Conservation (phyloP, 2,113 vertebrate species). For the Myiagra hebetior region DNA sequence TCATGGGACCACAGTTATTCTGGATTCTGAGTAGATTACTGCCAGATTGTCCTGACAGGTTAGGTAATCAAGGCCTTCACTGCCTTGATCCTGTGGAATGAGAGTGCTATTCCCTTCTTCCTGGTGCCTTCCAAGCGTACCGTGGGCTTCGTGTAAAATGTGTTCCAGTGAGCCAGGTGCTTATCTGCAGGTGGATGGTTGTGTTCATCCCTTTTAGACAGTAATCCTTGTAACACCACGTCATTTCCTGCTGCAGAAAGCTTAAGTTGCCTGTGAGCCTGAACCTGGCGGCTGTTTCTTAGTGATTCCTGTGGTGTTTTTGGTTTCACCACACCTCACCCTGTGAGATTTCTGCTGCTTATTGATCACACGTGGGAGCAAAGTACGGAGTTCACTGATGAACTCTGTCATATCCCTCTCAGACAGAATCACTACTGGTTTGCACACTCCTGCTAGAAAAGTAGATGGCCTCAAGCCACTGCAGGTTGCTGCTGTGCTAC, state of each 20-base stretch:
- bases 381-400: accelerated
- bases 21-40: neutral
- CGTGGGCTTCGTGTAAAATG: neutral
- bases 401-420: neutral
- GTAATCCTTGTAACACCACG: neutral
- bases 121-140: neutral
- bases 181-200: neutral
- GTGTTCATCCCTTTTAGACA: neutral
- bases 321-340: neutral
- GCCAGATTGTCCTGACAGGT: neutral
- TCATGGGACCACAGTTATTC: neutral
- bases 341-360: neutral
- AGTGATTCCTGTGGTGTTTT: neutral
- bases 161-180: neutral
- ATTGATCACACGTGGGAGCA: neutral
- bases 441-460: neutral
- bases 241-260: neutral
- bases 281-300: neutral
- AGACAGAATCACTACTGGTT: neutral
- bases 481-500: neutral
- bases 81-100: neutral
- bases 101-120: neutral
- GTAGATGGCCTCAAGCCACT: neutral
- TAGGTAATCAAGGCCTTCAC: neutral
- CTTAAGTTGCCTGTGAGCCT: neutral